Evolutionary conservation across 2,888 invertebrate genomes (phyloP), one percentile per base, ranked within the genome.

Genomic region (Camptogramma bilineatum): DNA sequence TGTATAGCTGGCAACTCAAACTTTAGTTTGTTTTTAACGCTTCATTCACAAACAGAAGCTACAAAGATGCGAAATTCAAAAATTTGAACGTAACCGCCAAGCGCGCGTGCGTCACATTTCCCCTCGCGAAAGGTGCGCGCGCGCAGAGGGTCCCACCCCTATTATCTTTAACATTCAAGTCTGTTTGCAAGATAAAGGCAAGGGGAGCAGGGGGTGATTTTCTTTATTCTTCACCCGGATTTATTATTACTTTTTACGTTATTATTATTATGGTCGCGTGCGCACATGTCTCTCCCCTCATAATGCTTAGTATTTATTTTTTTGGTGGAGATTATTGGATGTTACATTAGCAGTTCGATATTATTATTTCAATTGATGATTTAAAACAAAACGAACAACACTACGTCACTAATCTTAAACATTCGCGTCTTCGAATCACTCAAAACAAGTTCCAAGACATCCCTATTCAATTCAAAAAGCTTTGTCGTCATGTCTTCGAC

Each of bases 201-300:
- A 87, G 84, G 87, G 90, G 88, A 86, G 84, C 83, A 81, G 81
- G 91, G 91, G 91, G 88, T 90, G 90, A 90, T 88, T 92, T 92
- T 92, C 92, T 92, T 93, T 92, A 92, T 92, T 91, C 92, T 88
- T 93, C 92, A 88, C 87, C 90, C 88, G 91, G 89, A 90, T 92
- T 92, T 93, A 93, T 93, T 93, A 92, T 93, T 92, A 92, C 92
- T 93, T 91, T 79, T 93, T 92, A 92, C 90, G 91, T 89, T 92
- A 93, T 92, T 92, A 93, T 93, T 93, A 92, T 91, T 86, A 84
- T 88, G 91, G 75, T 83, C 92, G 92, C 89, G 88, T 89, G 92
- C 91, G 91, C 93, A 92, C 90, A 91, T 91, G 91, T 87, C 91
- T 85, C 79, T 78, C 73, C 81, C 85, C 81, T 84, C 87, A 78